phyloP scores from a whole-genome alignment of 2,113 vertebrate genomes.

The Dicerorhinus sumatrensis region DNA sequence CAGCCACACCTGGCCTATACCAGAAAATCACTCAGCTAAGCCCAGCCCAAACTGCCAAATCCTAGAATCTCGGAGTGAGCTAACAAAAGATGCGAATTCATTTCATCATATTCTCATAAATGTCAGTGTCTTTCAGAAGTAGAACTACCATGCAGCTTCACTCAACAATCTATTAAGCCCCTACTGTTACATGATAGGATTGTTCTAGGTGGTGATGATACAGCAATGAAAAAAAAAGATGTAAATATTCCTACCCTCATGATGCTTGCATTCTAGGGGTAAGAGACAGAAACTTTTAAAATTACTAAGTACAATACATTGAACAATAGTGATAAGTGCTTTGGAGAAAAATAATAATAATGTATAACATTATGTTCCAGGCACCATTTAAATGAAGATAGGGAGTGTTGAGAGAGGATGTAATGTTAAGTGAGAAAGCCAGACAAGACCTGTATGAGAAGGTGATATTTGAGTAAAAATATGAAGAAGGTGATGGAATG shows the following conservation, averaged over 20 bases:
- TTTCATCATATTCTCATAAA: not conserved
- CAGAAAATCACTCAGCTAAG: not conserved
- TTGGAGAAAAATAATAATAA: not conserved
- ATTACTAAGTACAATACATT: not conserved
- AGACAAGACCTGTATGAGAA: not conserved
- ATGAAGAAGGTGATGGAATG: not conserved
- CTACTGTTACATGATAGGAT: not conserved
- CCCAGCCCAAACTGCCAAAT: not conserved
- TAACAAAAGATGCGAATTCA: not conserved
- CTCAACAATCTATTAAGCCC: not conserved
- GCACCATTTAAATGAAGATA: not conserved
- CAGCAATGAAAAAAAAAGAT: not conserved
- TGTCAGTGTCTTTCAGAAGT: not conserved
- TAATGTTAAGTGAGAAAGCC: not conserved
- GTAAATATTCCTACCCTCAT: not conserved
- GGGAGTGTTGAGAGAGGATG: accelerated
- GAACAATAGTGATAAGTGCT: not conserved
- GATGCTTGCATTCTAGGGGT: not conserved
- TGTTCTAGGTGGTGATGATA: not conserved
- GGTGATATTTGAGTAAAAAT: not conserved
- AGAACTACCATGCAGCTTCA: not conserved
- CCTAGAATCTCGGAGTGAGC: not conserved
- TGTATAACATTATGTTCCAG: not conserved
- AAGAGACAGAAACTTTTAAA: not conserved
- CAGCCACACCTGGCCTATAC: not conserved